Base-by-base conservation (phyloP, 2,888 invertebrate genomes). In the Spilarctia lutea region DNA sequence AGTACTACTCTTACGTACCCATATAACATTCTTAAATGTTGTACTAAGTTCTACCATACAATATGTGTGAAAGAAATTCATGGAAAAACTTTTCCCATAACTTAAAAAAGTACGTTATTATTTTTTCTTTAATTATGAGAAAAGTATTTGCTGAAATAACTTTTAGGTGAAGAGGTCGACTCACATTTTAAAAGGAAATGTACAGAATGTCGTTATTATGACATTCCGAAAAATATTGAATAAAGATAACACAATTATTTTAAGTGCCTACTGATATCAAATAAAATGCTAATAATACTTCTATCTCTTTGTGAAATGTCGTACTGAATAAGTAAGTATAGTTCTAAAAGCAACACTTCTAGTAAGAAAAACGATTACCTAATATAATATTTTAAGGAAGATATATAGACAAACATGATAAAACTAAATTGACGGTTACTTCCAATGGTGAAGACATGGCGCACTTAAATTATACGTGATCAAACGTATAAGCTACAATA, bases 1-100 rank as follows among this genome's bases (percentile, higher is more conserved):
- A 85, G 85, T 87, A 88, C 81, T 87, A 85, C 85, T 75, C 87
- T 83, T 87, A 83, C 81, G 83, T 81, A 83, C 81, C 82, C 83
- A 84, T 85, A 24, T 85, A 85, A 86, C 85, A 86, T 86, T 88
- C 85, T 86, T 80, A 81, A 76, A 78, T n/a, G 68, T 67, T 33
- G 67, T 75, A 80, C 70, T 74, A 75, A 75, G 76, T 74, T n/a
- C n/a, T 78, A 74, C 70, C 79, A 83, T 77, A 80, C 78, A 30
- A 63, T 80, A 81, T 78, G 77, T 81, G 81, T 84, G 81, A 84
- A 83, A 79, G 76, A 82, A 83, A 83, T 81, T 83, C 81, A 81
- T 82, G 77, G 79, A 81, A 81, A 45, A 16, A 45, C 45, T 45
- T 45, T 45, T 13, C 16, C 20, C 48, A 20, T 48, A 20, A 48